Evolutionary conservation across 2,113 vertebrate genomes (phyloP).

Genomic region (Tupaia chinensis): DNA sequence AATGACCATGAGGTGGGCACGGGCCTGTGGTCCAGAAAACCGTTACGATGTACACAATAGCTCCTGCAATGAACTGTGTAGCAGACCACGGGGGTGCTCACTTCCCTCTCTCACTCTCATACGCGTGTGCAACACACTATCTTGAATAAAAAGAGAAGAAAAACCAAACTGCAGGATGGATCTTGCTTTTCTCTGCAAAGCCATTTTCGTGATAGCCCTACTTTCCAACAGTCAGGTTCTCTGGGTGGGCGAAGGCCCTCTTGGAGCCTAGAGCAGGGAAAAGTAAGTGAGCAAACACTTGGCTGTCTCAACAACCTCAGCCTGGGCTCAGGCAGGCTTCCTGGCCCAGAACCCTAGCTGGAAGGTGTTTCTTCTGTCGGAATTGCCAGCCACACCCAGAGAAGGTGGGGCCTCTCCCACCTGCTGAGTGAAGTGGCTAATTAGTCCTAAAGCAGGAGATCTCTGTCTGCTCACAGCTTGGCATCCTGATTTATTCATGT

Average conservation of each 20-base stretch:
- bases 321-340: background rate
- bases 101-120: too few species aligned
- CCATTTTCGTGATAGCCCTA: fast-evolving
- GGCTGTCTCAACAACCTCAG: background rate
- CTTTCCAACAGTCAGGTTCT: background rate
- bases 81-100: too few species aligned
- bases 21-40: too few species aligned
- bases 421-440: conserved; percentile 58
- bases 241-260: background rate
- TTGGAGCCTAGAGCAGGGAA: background rate
- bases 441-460: conserved; percentile 52
- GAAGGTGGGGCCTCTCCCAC: background rate
- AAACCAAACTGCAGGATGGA: background rate
- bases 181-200: background rate
- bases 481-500: conserved; percentile 53
- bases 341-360: background rate
- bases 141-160: too few species aligned
- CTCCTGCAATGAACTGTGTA: too few species aligned
- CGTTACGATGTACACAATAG: too few species aligned
- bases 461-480: background rate
- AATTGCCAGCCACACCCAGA: conserved; percentile 43
- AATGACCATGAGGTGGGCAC: too few species aligned
- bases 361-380: conserved; percentile 63
- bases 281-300: background rate
- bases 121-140: too few species aligned